These are phyloP conservation scores for Gymnoscopelus braueri DNA, from an alignment of 2,797 vertebrate species.

Conservation along the genomic window DNA sequence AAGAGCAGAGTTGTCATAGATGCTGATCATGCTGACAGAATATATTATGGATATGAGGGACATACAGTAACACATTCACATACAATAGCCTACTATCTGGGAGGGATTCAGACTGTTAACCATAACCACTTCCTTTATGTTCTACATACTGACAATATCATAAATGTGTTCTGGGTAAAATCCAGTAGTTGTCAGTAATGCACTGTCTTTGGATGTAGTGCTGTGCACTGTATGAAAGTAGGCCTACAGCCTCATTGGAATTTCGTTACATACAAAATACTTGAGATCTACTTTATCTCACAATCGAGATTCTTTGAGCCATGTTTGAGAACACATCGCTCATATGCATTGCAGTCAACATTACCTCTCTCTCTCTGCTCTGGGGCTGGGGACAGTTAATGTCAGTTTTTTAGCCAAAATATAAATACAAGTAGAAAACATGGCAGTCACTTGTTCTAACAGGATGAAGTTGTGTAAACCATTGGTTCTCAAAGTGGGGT, in stretches of 20 bases:
- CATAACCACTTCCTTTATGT: too few species aligned
- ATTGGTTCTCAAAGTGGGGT: too few species aligned
- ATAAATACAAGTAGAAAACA: not conserved
- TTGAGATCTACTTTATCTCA: too few species aligned
- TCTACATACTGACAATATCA: too few species aligned
- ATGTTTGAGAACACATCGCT: not conserved
- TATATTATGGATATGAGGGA: too few species aligned
- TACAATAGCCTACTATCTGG: too few species aligned
- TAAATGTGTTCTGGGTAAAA: too few species aligned
- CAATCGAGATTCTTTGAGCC: not conserved
- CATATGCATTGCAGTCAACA: conserved; percentile 48
- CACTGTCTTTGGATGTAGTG: conserved; percentile 62
- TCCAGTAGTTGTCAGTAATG: conserved; percentile 23
- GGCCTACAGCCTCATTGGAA: conserved; percentile 23
- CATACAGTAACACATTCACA: too few species aligned
- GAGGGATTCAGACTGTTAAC: too few species aligned
- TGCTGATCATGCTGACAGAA: too few species aligned
- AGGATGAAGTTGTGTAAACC: not conserved
- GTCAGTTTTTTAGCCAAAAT: not conserved
- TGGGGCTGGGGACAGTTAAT: conserved; percentile 10
- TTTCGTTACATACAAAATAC: conserved; percentile 14
- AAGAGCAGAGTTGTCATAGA: too few species aligned
- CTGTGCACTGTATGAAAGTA: conserved; percentile 59
- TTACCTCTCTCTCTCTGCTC: conserved; percentile 42
- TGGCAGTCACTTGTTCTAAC: not conserved